Evolutionary conservation across 1,140 invertebrate species (phyloP).

Genomic region (Lutraria rhynchaena): DNA sequence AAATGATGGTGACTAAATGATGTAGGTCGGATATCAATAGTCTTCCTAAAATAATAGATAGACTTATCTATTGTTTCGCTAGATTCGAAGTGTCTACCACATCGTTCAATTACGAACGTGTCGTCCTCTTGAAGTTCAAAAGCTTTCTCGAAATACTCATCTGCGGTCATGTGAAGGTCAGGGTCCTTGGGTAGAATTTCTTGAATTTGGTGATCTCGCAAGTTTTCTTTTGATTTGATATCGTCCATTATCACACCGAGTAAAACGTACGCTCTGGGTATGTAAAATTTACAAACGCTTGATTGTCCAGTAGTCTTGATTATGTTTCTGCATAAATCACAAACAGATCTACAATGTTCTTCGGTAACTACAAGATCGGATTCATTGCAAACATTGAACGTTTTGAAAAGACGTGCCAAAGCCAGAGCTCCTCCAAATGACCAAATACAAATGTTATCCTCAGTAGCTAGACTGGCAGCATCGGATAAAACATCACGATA

Average conservation of each 20-base stretch:
- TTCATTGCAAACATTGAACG: neutral
- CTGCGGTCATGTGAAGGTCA: neutral
- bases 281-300: neutral
- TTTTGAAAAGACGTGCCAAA: neutral
- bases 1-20: constrained; percentile 10
- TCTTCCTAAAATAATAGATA: neutral
- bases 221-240: neutral
- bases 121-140: neutral
- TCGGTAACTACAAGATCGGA: neutral
- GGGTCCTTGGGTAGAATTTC: neutral
- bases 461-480: neutral
- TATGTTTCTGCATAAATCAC: neutral
- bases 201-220: neutral
- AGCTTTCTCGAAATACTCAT: neutral
- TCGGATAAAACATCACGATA: constrained; percentile 1
- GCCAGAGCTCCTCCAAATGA: constrained; percentile 26
- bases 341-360: neutral
- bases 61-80: neutral
- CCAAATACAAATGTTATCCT: constrained; percentile 15
- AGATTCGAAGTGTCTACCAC: constrained; percentile 1
- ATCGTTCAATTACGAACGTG: neutral
- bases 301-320: neutral
- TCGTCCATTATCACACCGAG: neutral
- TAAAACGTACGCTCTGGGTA: constrained; percentile 29
- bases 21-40: neutral